Evolutionary conservation across 2,888 invertebrate species (phyloP), one percentile per base, ranked within the genome.

Genomic region (Sussaba pulchella): DNA sequence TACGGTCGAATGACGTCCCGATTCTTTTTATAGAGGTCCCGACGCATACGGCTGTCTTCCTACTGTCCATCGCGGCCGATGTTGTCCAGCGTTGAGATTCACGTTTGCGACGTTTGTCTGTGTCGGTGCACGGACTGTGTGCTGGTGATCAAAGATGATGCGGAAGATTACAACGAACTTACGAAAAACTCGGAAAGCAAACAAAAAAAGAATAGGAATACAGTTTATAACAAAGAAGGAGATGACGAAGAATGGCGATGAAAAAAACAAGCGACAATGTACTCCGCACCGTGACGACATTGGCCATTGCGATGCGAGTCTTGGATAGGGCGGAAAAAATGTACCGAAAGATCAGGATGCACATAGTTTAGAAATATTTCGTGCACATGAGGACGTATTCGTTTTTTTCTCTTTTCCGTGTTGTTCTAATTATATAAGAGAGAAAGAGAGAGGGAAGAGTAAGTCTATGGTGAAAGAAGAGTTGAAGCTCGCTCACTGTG

Each of bases 1-100:
- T 41, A 59, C 12, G 57, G 24, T 69, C 64, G 73, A 77, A 64
- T 69, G 69, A 73, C 69, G 67, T 64, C 76, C 63, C 69, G 76
- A 76, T 73, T 73, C 76, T 67, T 77, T 81, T 76, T 77, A 69
- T 63, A 43, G 61, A 24, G 41, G 10, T n/a, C n/a, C n/a, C n/a
- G n/a, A n/a, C n/a, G n/a, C n/a, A n/a, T n/a, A n/a, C n/a, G n/a
- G n/a, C n/a, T n/a, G n/a, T n/a, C n/a, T n/a, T n/a, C n/a, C n/a
- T n/a, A n/a, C n/a, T n/a, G n/a, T n/a, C n/a, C n/a, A n/a, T n/a
- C n/a, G n/a, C n/a, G n/a, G 14, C 14, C 31, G 17, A 69, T 43
- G 69, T 61, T 61, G 50, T 24, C 50, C 75, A 52, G 52, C 21
- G 50, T 26, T 12, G n/a, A 59, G 47, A 67, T 52, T 61, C n/a